Evolutionary conservation across 2,113 vertebrate species (phyloP).

Genomic region (Hyaena hyaena): DNA sequence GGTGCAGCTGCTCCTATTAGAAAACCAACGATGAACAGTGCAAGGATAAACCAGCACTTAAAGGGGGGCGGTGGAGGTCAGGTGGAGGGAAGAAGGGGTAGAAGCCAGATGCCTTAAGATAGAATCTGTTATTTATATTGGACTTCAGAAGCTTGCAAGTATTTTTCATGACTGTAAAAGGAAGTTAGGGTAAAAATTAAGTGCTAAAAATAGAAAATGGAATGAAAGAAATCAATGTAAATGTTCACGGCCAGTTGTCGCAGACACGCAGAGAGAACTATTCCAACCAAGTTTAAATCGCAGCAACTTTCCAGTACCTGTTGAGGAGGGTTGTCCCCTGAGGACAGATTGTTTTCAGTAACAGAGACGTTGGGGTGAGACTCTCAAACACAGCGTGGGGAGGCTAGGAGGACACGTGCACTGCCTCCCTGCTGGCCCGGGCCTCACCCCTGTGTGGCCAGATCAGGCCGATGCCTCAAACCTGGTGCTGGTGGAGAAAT

Average conservation of each 20-base stretch:
- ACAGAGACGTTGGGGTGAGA: neutral
- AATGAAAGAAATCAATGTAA: neutral
- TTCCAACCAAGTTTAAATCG: neutral
- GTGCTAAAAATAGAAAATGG: neutral
- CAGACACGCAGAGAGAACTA: neutral
- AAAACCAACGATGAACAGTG: neutral
- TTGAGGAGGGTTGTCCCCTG: neutral
- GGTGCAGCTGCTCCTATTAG: neutral
- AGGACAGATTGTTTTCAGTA: neutral
- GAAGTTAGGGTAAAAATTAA: neutral
- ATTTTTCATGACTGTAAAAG: neutral
- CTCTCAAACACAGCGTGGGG: accelerated
- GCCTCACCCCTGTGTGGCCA: neutral
- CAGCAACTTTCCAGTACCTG: neutral
- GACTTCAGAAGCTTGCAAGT: neutral
- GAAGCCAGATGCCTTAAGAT: neutral
- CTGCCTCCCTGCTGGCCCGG: neutral
- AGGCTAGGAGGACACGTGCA: neutral
- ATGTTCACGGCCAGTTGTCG: neutral
- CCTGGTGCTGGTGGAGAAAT: neutral
- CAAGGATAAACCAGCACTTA: neutral
- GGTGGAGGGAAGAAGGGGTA: neutral
- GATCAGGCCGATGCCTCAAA: neutral
- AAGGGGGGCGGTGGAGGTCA: neutral
- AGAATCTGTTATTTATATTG: neutral